Evolutionary conservation across 2,888 invertebrate species (phyloP), one percentile per base, ranked within the genome.

Genomic region (Hypselothyrea guttata): DNA sequence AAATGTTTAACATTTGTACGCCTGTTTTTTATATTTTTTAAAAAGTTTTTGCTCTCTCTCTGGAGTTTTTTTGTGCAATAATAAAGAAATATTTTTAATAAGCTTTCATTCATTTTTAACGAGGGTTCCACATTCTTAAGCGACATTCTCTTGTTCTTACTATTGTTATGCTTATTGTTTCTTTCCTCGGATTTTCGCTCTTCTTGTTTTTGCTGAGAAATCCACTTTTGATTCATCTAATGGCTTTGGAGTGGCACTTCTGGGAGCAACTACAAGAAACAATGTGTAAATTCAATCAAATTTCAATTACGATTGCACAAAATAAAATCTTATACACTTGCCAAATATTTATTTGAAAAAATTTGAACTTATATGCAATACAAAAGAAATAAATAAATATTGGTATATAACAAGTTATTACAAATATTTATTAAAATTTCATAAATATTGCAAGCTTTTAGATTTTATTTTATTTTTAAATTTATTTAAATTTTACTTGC

Each of bases 31-130:
- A 55, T 49, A 41, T 56, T 46, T 54, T 34, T 11, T 7, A 45
- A 16, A 55, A 28, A 48, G 58, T 60, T 41, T 45, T 53, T 38
- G 16, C 37, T 0, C 59, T 37, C 16, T 31, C 12, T 46, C 53
- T 4, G 38, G 48, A 13, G 28, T 9, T 33, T 47, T 63, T 66
- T 67, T 71, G 47, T 48, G 54, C 64, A 54, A 76, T 76, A 82
- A 83, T 85, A 83, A 82, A 83, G 85, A 82, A 82, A 82, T 85
- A 82, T 82, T 82, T 82, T 83, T 82, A 85, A 82, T 85, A 82
- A 82, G 81, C 81, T 82, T 83, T 85, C 84, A 83, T 79, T 85
- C 83, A 75, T 83, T 82, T 81, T 85, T 81, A 81, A 81, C 85
- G 79, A 81, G 79, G 85, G 83, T 83, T 59, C 55, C 75, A 75